Conservation (phyloP, 2,113 vertebrate genomes). For the Delphinus delphis region DNA sequence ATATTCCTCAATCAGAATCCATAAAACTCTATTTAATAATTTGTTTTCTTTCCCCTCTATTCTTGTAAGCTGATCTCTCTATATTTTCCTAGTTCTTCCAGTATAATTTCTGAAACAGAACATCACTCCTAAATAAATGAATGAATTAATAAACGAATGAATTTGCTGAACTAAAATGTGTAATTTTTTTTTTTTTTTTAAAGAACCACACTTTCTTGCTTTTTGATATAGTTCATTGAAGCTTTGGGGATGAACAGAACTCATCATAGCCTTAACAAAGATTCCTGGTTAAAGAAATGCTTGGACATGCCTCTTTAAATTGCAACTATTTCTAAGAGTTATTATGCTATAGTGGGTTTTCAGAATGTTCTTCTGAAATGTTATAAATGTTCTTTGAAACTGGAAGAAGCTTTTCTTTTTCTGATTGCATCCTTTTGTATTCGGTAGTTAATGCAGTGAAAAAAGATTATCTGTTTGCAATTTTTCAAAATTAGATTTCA, state of each 20-base stretch:
- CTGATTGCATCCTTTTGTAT: neutral
- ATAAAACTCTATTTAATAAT: neutral
- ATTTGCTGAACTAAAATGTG: neutral
- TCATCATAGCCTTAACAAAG: neutral
- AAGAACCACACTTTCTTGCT: neutral
- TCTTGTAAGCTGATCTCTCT: neutral
- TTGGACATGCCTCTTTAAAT: neutral
- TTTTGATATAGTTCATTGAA: neutral
- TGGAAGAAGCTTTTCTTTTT: neutral
- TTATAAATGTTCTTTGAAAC: neutral
- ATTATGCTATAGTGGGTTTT: neutral
- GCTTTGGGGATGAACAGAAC: neutral
- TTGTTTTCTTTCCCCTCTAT: neutral
- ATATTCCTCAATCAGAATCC: neutral
- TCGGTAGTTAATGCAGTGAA: constrained; percentile 22
- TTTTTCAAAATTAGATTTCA: constrained; percentile 53
- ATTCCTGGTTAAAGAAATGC: neutral
- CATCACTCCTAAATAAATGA: neutral
- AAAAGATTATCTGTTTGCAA: neutral
- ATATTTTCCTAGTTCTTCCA: neutral
- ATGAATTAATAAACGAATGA: neutral
- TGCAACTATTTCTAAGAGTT: neutral
- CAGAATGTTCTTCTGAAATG: constrained; percentile 10
- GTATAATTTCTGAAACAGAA: neutral
- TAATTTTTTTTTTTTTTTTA: neutral